Percentiles rank a stretch among this genome's conserved stretches.
Conservation (phyloP, 2,888 invertebrate genomes). For the Platerodrilus igneus region DNA sequence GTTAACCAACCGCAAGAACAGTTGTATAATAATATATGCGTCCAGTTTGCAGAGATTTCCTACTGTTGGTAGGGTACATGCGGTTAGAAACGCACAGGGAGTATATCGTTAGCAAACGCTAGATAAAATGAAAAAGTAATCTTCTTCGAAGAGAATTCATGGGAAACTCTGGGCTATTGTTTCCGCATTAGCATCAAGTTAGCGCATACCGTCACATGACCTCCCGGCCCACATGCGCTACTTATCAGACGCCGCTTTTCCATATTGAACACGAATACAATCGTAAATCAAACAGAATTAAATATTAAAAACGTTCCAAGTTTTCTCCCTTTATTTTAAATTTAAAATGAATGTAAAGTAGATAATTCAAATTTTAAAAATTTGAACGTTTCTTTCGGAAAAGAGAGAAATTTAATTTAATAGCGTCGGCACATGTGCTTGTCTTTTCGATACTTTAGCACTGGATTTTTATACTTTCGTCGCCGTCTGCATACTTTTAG, state of each 20-base stretch:
- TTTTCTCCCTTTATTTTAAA: slow-evolving; percentile 47
- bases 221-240: slow-evolving; percentile 29
- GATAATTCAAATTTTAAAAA: slow-evolving; percentile 51
- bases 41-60: slow-evolving; percentile 23
- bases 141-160: slow-evolving; percentile 49
- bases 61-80: slow-evolving; percentile 18
- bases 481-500: no score
- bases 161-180: slow-evolving; percentile 45
- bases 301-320: slow-evolving; percentile 50
- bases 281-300: slow-evolving; percentile 52
- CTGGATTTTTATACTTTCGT: slow-evolving; percentile 42
- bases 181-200: slow-evolving; percentile 48
- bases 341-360: slow-evolving; percentile 52
- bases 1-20: slow-evolving; percentile 24
- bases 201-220: slow-evolving; percentile 45
- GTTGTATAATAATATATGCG: slow-evolving; percentile 30
- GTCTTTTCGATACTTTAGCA: slow-evolving; percentile 46
- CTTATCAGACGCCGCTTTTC: slow-evolving; percentile 28
- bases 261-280: slow-evolving; percentile 44
- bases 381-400: slow-evolving; percentile 47
- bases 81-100: slow-evolving; percentile 23
- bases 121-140: slow-evolving; percentile 50
- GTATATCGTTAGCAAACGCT: slow-evolving; percentile 28
- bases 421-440: slow-evolving; percentile 48
- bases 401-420: slow-evolving; percentile 49